Evolutionary conservation across 2,888 invertebrate species (phyloP), one percentile per base, ranked within the genome.

Genomic region (Drosophila suboccidentalis): DNA sequence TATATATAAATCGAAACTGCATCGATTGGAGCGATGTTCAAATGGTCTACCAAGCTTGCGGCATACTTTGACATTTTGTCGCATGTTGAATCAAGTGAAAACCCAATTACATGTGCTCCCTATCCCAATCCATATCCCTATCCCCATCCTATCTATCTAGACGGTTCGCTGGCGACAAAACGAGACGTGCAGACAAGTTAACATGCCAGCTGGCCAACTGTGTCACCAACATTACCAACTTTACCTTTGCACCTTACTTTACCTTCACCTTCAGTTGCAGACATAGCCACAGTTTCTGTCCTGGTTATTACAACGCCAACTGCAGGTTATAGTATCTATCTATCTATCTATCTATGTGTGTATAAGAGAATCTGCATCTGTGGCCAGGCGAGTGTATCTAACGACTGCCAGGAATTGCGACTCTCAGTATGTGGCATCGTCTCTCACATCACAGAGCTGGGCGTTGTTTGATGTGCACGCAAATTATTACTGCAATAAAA

Each of bases 51-150:
- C 63, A 69, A 69, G 61, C 72, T 75, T 81, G 78, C 68, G 88
- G 85, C 53, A 65, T 63, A 71, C 75, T 82, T 73, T 85, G 86
- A 82, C 85, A 82, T 79, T 72, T 68, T 78, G 76, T 67, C 73
- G 79, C 88, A 85, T 82, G 82, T 83, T 85, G 80, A 87, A 85
- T 85, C 88, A 79, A 74, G 86, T 79, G 86, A 85, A 88, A 86
- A 85, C 77, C 77, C 88, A 83, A 86, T 83, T 83, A 88, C 83
- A 86, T 77, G 80, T 85, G 72, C 81, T 43, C 55, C 59, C 67
- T 71, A 13, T 41, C 4, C 22, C 22, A 22, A 22, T 22, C 22
- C 22, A 3, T 22, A 22, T 22, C 22, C 22, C 22, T 4, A 22
- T 22, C 4, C 19, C 4, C 22, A 22, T 22, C 22, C 22, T 22